Conservation (phyloP, 2,888 invertebrate species). For the Lamellibrachia satsuma region DNA sequence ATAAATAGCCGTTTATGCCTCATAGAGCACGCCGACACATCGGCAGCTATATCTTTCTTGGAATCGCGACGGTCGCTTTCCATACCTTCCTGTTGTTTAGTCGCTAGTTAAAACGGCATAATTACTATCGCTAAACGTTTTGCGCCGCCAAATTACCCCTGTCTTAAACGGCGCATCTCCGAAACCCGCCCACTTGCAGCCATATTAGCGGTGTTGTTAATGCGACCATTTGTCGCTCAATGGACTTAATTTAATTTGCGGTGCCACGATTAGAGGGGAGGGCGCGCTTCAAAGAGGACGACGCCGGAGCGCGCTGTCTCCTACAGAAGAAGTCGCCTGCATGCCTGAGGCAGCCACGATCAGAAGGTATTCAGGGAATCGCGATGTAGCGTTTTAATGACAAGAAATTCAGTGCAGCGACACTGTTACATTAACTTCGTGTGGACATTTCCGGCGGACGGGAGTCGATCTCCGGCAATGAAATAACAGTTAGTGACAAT, state of each 20-base stretch:
- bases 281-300: neutral
- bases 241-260: slow-evolving; percentile 17
- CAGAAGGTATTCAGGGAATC: neutral
- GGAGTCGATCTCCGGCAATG: slow-evolving; percentile 3
- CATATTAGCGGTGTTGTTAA: neutral
- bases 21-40: neutral
- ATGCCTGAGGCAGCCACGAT: neutral
- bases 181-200: neutral
- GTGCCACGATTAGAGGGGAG: neutral
- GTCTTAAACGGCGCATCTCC: neutral
- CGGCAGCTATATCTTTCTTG: neutral
- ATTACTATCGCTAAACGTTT: slow-evolving; percentile 7
- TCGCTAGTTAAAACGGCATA: neutral
- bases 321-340: neutral
- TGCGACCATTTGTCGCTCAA: slow-evolving; percentile 12
- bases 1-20: neutral
- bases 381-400: neutral
- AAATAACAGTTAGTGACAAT: neutral
- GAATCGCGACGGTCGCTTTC: neutral
- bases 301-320: neutral
- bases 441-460: neutral
- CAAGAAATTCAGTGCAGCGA: neutral
- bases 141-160: neutral
- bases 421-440: slow-evolving; percentile 17
- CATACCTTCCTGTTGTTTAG: neutral